Conservation (phyloP, 2,888 invertebrate species). For the Capitulum mitella region DNA sequence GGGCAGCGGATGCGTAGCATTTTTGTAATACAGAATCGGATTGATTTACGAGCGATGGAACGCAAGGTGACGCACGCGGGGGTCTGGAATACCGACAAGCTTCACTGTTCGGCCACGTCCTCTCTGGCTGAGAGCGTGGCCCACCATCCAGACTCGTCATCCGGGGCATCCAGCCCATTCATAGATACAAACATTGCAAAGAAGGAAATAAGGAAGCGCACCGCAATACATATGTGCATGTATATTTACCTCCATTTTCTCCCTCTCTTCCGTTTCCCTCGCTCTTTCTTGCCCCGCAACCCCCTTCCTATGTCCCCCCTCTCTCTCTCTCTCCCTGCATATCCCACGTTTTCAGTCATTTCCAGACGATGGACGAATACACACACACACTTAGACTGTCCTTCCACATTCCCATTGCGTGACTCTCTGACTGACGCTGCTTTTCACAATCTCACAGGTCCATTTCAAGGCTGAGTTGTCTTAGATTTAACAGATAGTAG, state of each 20-base stretch:
- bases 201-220: too few relatives aligned
- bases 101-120: too few relatives aligned
- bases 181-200: too few relatives aligned
- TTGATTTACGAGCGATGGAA: background rate
- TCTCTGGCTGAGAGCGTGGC: too few relatives aligned
- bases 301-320: too few relatives aligned
- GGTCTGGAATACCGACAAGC: background rate
- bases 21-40: background rate
- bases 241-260: background rate
- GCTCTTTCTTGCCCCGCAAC: too few relatives aligned
- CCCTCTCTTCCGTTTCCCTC: background rate
- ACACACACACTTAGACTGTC: background rate
- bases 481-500: background rate
- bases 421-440: background rate
- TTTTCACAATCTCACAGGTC: background rate
- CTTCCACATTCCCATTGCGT: background rate
- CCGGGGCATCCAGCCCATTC: too few relatives aligned
- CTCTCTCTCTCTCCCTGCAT: too few relatives aligned
- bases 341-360: background rate
- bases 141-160: too few relatives aligned
- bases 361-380: background rate
- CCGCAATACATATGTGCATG: too few relatives aligned
- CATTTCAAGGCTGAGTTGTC: constrained; percentile 1
- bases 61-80: background rate
- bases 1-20: background rate